Evolutionary conservation across 2,113 vertebrate species (phyloP), one percentile per base, ranked within the genome.

Genomic region (Chinchilla lanigera): DNA sequence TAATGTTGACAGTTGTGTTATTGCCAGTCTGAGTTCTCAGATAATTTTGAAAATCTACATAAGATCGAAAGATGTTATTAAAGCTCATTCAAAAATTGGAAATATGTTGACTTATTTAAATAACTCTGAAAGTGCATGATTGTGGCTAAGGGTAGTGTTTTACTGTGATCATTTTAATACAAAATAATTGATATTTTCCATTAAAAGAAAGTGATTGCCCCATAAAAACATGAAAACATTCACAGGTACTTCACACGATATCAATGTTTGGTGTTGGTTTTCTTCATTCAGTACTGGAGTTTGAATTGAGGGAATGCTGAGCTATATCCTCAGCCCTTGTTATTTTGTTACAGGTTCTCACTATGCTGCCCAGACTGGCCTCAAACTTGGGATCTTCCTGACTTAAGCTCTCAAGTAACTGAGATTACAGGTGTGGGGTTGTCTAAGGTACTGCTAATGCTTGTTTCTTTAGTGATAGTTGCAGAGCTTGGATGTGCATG

Each of bases 1-100:
- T 99, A 95, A 99, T 99, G 98, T 99, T 99, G 60, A 99, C 99
- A 1, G 99, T 99, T 3, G 99, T 99, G 96, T 99, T 99, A 98
- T 99, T 99, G 93, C 99, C 99, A 1, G 99, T 99, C 98, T 99
- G 99, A 41, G 99, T 99, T 98, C 99, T 99, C 98, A 99, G 98
- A 95, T 99, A 99, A 98, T 99, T 99, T 97, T 99, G 99, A 98
- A 99, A 99, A 98, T 99, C 99, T 99, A 98, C 35, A 93, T 19
- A 65, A 90, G 44, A 97, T 38, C 41, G 77, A 94, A 83, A 65
- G 30, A 71, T 20, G 19, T 78, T n/a, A 90, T 73, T 35, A 69
- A 85, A 58, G 16, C 2, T 52, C 16, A 71, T 14, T 69, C 35
- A 75, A 81, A 75, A 56, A 9, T 81, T 60, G 35, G 87, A 86